These are phyloP conservation scores for Danaus chrysippus DNA, from an alignment of 2,888 invertebrate genomes.

Conservation along the genomic window DNA sequence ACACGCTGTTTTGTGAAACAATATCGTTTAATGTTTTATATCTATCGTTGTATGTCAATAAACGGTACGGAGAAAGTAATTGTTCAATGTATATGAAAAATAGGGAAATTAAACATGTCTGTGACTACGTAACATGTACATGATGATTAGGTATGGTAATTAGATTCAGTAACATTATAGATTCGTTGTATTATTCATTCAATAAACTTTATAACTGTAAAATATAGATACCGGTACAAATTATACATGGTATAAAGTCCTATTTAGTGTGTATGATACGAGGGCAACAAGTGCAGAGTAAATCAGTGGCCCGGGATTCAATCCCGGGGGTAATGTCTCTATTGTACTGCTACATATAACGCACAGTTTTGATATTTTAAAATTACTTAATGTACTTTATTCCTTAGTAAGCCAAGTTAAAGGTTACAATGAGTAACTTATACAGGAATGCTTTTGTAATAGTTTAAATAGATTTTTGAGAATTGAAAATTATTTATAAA, in stretches of 20 bases:
- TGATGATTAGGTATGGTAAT: no score
- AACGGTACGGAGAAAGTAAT: no score
- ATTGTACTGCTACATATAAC: constrained; percentile 48
- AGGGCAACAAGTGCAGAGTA: constrained; percentile 68
- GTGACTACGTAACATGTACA: no score
- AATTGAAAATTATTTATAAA: no score
- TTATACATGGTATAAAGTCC: constrained; percentile 53
- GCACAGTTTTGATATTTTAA: constrained; percentile 49
- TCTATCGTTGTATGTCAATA: no score
- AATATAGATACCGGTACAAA: constrained; percentile 35
- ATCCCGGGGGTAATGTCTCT: constrained; percentile 59
- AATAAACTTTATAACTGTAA: constrained; percentile 3
- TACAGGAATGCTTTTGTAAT: no score
- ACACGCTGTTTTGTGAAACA: background rate
- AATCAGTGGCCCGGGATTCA: constrained; percentile 64
- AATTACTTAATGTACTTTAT: constrained; percentile 3
- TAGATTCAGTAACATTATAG: background rate
- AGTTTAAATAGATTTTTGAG: no score
- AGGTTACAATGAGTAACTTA: no score
- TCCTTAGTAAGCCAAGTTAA: no score
- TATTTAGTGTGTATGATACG: constrained; percentile 65
- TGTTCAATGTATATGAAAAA: no score
- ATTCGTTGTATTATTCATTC: constrained; percentile 6
- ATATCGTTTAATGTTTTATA: background rate
- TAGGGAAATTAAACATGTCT: no score